Percentiles rank a stretch among this genome's conserved stretches.
These are phyloP conservation scores for Diorhabda sublineata DNA, from an alignment of 1,140 invertebrate species.

Conservation along the genomic window DNA sequence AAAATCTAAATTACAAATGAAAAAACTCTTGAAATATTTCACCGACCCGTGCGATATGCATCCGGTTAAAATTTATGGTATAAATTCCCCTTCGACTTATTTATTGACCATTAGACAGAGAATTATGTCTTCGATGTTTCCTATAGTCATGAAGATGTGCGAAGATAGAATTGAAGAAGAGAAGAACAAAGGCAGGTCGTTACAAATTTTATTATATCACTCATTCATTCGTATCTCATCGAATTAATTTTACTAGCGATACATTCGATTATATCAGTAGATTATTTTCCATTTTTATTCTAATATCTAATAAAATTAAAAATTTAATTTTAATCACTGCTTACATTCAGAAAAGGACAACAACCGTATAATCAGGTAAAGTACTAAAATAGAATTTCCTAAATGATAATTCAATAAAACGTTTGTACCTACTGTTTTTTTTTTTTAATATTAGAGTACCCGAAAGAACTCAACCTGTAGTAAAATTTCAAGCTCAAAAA, in stretches of 20 bases:
- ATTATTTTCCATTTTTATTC: too few species aligned
- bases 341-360: neutral
- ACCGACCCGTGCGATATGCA: slow-evolving; percentile 57
- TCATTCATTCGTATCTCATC: too few species aligned
- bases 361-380: neutral
- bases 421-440: slow-evolving; percentile 6
- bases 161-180: slow-evolving; percentile 55
- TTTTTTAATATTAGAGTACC: slow-evolving; percentile 31
- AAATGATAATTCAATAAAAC: neutral
- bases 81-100: slow-evolving; percentile 58
- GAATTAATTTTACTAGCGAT: too few species aligned
- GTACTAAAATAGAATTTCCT: too few species aligned
- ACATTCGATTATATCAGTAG: too few species aligned
- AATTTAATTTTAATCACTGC: neutral
- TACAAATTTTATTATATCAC: slow-evolving; percentile 1
- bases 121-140: slow-evolving; percentile 56
- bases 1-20: slow-evolving; percentile 62
- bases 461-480: slow-evolving; percentile 30
- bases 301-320: too few species aligned
- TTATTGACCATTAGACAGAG: slow-evolving; percentile 54
- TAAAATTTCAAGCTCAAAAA: slow-evolving; percentile 26
- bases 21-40: slow-evolving; percentile 69
- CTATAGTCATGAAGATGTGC: slow-evolving; percentile 53
- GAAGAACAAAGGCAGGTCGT: slow-evolving; percentile 51
- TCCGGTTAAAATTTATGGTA: slow-evolving; percentile 21